Conservation (phyloP, 37 sponge, comb jelly and placozoan species). For the Eunapius fragilis region DNA sequence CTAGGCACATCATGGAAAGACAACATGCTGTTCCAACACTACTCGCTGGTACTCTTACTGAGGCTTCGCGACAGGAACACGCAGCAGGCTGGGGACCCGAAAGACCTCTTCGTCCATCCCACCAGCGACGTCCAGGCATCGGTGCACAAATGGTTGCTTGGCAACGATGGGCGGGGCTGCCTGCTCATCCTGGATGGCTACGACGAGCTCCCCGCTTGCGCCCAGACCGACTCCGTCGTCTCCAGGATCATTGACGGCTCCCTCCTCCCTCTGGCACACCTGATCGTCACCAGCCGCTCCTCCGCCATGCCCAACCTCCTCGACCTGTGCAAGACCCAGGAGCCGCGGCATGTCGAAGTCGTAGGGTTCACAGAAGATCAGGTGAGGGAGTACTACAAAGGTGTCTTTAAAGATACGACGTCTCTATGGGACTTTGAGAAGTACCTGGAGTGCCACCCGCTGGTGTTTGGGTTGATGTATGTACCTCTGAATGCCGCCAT, state of each 20-base stretch:
- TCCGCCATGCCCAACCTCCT: slow-evolving; percentile 1
- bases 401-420: not conserved
- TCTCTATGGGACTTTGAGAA: not conserved
- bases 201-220: slow-evolving; percentile 21
- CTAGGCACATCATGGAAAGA: slow-evolving; percentile 5
- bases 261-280: slow-evolving; percentile 3
- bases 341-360: slow-evolving; percentile 14
- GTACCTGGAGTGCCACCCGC: slow-evolving; percentile 7
- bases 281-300: slow-evolving; percentile 38
- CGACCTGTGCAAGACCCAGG: not conserved
- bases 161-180: not conserved
- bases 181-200: slow-evolving; percentile 39
- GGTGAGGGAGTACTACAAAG: slow-evolving; percentile 9
- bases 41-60: slow-evolving; percentile 2
- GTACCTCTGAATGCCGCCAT: slow-evolving; percentile 32
- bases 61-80: slow-evolving; percentile 3
- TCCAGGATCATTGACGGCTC: slow-evolving; percentile 2
- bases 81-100: not conserved
- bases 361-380: slow-evolving; percentile 16
- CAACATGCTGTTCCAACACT: not conserved
- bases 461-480: slow-evolving; percentile 14
- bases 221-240: not conserved
- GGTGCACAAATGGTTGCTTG: not conserved
- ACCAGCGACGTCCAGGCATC: not conserved
- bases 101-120: slow-evolving; percentile 7